Evolutionary conservation across 2,797 vertebrate genomes (phyloP), one percentile per base, ranked within the genome.

Genomic region (Dallia pectoralis): DNA sequence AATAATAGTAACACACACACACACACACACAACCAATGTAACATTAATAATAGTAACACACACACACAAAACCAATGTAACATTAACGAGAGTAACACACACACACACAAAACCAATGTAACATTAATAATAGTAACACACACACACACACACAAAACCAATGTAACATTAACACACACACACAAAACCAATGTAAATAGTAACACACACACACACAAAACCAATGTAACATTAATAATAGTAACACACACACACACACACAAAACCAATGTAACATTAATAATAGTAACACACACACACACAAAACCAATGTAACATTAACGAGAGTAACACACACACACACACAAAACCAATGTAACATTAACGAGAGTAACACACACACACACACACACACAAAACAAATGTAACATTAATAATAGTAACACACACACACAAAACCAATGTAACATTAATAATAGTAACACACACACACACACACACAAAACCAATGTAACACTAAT

Each of bases 71-170:
- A 36, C 3, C 3, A 36, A 36, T 36, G 33, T 40, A 40, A 40
- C 22, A n/a, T 98, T 89, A 96, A 95, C 95, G 97, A 98, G 91
- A 96, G 95, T 7, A 67, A 86, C 22, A 62, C 66, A 22, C 25
- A 14, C 56, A 25, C 22, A 27, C 53, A 6, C 53, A 9, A 36
- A 36, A 36, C 3, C 3, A 36, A 36, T 36, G 33, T 40, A 40
- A 40, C 22, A n/a, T n/a, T n/a, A n/a, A n/a, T n/a, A n/a, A n/a
- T n/a, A n/a, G n/a, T n/a, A n/a, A n/a, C n/a, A n/a, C n/a, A 86
- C 22, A 62, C 66, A 22, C 25, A 14, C 56, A 25, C 22, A 27
- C 53, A 6, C 53, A 9, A 36, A 36, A 36, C 3, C 3, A 36
- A 36, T 36, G 33, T 40, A 40, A 40, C 22, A n/a, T n/a, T n/a